Evolutionary conservation across 1,140 invertebrate genomes (phyloP).

Genomic region (Akabosia matsudoensis): DNA sequence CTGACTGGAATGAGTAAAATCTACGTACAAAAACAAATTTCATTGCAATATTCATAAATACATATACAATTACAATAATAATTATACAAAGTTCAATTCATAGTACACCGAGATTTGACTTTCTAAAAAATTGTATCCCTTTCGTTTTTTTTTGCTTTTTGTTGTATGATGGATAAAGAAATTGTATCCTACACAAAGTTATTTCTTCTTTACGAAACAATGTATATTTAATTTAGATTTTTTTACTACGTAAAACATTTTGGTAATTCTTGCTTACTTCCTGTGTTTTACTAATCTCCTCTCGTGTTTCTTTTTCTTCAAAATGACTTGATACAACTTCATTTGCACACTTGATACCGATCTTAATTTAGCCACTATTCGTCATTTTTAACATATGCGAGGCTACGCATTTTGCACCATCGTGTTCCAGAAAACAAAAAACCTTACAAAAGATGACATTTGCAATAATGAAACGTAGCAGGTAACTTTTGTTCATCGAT

Average conservation of each 20-base stretch:
- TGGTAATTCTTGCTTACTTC: too few species aligned
- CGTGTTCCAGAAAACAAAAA: neutral
- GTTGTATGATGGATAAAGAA: neutral
- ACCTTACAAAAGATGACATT: neutral
- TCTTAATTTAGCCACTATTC: too few species aligned
- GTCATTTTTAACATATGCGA: neutral
- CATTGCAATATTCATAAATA: too few species aligned
- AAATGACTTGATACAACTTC: too few species aligned
- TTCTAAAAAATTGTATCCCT: neutral
- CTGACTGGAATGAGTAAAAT: neutral
- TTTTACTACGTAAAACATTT: too few species aligned
- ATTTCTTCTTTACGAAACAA: too few species aligned
- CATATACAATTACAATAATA: neutral
- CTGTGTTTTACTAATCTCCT: too few species aligned
- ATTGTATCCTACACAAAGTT: neutral
- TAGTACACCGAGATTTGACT: slow-evolving; percentile 4
- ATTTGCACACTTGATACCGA: too few species aligned
- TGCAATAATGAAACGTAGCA: slow-evolving; percentile 1
- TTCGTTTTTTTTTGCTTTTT: neutral
- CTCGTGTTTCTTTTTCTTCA: too few species aligned
- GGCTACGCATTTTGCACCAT: slow-evolving; percentile 2
- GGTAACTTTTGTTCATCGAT: slow-evolving; percentile 14
- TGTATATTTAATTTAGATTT: too few species aligned
- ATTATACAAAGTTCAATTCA: neutral
- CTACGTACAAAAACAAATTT: neutral